These are phyloP conservation scores for Promerops cafer DNA, from an alignment of 2,113 vertebrate genomes.

Conservation along the genomic window DNA sequence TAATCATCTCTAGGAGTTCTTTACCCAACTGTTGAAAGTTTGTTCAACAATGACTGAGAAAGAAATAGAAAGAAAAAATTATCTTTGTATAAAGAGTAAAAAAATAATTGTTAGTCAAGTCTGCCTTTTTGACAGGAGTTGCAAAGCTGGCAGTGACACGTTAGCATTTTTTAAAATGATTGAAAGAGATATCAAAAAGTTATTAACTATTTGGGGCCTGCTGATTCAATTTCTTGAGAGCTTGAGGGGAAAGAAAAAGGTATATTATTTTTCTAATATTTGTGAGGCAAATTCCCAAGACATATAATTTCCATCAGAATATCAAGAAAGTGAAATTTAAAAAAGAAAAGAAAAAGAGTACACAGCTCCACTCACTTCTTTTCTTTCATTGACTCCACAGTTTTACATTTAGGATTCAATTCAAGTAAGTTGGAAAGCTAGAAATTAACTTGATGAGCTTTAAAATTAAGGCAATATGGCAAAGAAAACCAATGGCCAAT, in stretches of 20 bases:
- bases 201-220: not conserved
- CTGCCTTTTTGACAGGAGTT: not conserved
- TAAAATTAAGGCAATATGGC: not conserved
- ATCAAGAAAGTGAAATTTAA: not conserved
- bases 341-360: not conserved
- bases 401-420: not conserved
- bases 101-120: not conserved
- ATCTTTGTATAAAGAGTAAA: not conserved
- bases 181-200: not conserved
- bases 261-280: not conserved
- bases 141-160: not conserved
- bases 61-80: not conserved
- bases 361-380: not conserved
- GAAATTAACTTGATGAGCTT: not conserved
- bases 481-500: not conserved
- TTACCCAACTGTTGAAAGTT: not conserved
- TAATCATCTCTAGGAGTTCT: not conserved
- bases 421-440: not conserved
- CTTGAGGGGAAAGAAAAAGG: not conserved
- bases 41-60: not conserved
- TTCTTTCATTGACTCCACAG: not conserved
- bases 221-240: not conserved
- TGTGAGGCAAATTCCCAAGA: not conserved
- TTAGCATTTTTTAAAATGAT: not conserved
- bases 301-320: not conserved